phyloP scores from a whole-genome alignment of 2,797 vertebrate species.

The Menidia menidia region DNA sequence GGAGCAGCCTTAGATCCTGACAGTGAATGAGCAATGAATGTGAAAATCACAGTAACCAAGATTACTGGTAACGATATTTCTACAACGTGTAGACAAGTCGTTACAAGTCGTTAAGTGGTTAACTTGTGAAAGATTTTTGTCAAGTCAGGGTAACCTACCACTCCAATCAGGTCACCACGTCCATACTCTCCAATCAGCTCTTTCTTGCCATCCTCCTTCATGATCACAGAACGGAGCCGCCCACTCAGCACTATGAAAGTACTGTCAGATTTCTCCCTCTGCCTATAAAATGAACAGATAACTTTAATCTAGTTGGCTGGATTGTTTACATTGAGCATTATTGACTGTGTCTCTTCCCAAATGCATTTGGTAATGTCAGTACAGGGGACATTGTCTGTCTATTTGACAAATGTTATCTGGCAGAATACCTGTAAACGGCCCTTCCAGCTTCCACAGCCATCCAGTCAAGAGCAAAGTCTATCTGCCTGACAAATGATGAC shows the following conservation, averaged over 20 bases:
- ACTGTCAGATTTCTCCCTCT: conserved; percentile 94
- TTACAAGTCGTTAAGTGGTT: background rate
- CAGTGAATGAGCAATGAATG: background rate
- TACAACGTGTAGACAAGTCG: background rate
- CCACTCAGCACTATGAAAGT: conserved; percentile 95
- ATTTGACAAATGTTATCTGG: background rate
- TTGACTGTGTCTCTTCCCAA: background rate
- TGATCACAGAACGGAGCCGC: conserved; percentile 92
- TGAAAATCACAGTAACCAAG: background rate
- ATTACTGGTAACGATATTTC: background rate
- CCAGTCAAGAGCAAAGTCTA: conserved; percentile 97
- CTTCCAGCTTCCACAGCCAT: conserved; percentile 96
- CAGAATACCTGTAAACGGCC: conserved; percentile 90
- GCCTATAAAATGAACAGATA: conserved; percentile 71
- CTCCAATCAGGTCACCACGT: conserved; percentile 93
- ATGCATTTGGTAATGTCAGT: background rate
- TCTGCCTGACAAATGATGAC: conserved; percentile 93
- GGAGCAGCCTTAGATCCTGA: background rate
- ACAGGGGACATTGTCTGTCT: background rate
- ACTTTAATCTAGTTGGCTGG: background rate
- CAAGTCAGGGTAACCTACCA: conserved; percentile 83
- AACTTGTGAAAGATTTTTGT: background rate
- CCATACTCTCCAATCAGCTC: conserved; percentile 93
- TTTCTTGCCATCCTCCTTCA: conserved; percentile 94
- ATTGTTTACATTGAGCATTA: background rate